Conservation (phyloP, 2,113 vertebrate genomes). For the Nycticebus coucang region DNA sequence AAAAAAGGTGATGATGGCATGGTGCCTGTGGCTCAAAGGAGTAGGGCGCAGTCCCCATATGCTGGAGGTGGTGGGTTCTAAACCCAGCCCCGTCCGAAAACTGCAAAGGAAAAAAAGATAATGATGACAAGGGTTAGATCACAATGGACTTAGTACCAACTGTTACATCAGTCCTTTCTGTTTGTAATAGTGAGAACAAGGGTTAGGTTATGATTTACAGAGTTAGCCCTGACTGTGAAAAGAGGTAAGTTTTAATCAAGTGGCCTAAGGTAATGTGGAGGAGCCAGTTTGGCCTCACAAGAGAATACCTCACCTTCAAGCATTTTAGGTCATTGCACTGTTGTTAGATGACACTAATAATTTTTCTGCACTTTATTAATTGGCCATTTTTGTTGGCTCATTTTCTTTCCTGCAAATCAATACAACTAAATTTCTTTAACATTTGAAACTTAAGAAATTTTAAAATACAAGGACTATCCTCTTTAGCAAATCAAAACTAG, state of each 20-base stretch:
- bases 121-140: neutral
- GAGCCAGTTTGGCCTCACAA: neutral
- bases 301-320: neutral
- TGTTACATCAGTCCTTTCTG: neutral
- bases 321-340: neutral
- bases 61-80: no score
- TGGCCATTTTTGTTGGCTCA: neutral
- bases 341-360: neutral
- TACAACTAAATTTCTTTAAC: neutral
- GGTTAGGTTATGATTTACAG: neutral
- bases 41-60: no score
- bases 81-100: no score
- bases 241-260: neutral
- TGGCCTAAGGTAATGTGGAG: neutral
- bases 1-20: neutral
- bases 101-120: no score
- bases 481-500: neutral
- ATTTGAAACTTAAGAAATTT: neutral
- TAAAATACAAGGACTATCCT: neutral
- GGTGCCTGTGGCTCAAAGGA: no score
- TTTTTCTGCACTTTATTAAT: neutral
- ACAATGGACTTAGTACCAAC: neutral
- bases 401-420: neutral
- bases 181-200: neutral
- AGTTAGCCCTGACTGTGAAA: neutral